Evolutionary conservation across 2,113 vertebrate species (phyloP).

Genomic region (Carassius gibelio): DNA sequence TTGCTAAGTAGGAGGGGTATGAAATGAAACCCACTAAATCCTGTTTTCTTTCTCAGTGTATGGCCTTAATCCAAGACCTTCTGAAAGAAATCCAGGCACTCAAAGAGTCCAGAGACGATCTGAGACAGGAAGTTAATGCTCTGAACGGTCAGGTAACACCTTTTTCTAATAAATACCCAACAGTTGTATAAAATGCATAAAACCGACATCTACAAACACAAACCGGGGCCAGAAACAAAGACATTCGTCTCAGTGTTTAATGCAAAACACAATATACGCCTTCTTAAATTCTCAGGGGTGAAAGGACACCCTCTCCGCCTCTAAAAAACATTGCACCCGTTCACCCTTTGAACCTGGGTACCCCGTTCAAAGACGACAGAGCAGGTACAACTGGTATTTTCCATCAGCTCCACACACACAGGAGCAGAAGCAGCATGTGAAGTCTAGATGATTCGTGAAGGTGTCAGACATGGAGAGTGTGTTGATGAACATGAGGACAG

Average conservation of each 20-base stretch:
- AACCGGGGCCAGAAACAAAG: neutral
- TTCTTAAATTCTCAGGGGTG: conserved; percentile 10
- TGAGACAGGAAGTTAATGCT: conserved; percentile 61
- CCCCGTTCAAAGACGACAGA: neutral
- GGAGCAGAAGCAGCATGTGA: neutral
- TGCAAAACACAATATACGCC: neutral
- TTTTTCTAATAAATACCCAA: neutral
- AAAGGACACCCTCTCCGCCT: neutral
- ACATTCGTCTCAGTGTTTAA: neutral
- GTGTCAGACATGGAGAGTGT: conserved; percentile 11
- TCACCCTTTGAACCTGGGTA: conserved; percentile 1
- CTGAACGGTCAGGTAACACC: conserved; percentile 56
- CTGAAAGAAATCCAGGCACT: conserved; percentile 64
- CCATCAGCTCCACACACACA: too few species aligned
- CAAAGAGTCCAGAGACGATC: conserved; percentile 51
- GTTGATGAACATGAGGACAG: neutral
- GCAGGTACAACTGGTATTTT: neutral
- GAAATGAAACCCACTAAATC: neutral
- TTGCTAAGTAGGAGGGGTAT: neutral
- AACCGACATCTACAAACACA: conserved; percentile 21
- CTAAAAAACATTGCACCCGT: neutral
- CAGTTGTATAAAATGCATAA: conserved; percentile 2
- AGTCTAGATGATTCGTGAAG: conserved; percentile 29
- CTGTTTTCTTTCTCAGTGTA: conserved; percentile 63
- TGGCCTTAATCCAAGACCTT: conserved; percentile 65